A percentile compares a stretch with the other conserved stretches of the same genome.
Conservation (phyloP, 2,888 invertebrate species). For the Drosophila hawaiiensis region DNA sequence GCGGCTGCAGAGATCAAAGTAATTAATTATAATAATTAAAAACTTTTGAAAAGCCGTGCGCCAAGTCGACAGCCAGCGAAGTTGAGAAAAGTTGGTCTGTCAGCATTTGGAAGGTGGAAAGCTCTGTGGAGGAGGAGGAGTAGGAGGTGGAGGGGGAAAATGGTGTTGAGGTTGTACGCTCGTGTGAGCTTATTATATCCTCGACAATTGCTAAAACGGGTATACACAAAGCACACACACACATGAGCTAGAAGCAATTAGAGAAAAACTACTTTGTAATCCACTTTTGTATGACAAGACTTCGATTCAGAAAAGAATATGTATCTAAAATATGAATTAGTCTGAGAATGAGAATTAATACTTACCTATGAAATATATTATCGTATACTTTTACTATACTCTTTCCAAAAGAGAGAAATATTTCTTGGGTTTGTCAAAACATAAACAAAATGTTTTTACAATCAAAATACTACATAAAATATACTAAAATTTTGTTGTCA, state of each 20-base stretch:
- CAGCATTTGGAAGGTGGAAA: conserved; percentile 23
- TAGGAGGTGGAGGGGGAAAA: background rate
- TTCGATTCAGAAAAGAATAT: background rate
- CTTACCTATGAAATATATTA: background rate
- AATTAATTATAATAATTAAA: conserved; percentile 82
- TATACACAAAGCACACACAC: conserved; percentile 8
- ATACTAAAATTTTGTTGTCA: background rate
- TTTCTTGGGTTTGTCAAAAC: background rate
- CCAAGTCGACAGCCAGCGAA: conserved; percentile 48
- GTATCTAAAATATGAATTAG: background rate
- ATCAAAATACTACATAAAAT: too few relatives aligned
- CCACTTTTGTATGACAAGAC: background rate
- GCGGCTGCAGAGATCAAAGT: conserved; percentile 73
- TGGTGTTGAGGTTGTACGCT: conserved; percentile 14
- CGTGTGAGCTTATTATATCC: conserved; percentile 36
- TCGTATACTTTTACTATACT: too few relatives aligned
- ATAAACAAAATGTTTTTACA: background rate
- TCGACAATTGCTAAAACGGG: background rate
- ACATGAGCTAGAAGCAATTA: too few relatives aligned
- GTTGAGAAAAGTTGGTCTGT: conserved; percentile 54
- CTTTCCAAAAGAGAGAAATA: background rate
- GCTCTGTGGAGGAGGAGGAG: background rate
- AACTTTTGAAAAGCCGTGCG: conserved; percentile 65
- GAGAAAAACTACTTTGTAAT: background rate
- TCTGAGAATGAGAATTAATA: background rate